phyloP scores from a whole-genome alignment of 2,888 invertebrate species.

The Cosmopolites sordidus region DNA sequence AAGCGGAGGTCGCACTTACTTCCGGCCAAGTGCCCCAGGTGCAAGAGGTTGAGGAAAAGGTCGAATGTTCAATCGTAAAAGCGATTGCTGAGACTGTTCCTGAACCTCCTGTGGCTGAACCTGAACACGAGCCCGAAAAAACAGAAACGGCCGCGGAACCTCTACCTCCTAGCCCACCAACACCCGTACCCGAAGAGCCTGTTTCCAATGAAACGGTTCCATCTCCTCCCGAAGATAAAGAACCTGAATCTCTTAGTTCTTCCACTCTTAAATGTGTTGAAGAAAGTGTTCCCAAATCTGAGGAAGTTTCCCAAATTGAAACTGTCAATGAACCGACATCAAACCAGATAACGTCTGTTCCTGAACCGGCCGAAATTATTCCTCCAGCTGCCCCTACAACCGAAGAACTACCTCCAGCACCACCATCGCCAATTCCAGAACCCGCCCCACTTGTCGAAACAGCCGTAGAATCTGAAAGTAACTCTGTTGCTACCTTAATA shows the following conservation, averaged over 20 bases:
- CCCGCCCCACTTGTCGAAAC: constrained; percentile 1
- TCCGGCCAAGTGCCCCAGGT: constrained; percentile 21
- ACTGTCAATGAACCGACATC: no score
- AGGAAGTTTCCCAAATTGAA: constrained; percentile 5
- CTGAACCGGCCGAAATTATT: constrained; percentile 1
- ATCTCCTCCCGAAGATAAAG: not conserved
- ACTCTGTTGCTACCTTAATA: no score
- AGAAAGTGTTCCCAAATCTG: constrained; percentile 8
- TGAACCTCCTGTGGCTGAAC: constrained; percentile 12
- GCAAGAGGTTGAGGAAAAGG: constrained; percentile 14
- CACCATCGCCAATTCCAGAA: constrained; percentile 14
- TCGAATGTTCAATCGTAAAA: constrained; percentile 9
- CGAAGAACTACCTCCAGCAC: constrained; percentile 18
- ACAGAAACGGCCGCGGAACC: constrained; percentile 16
- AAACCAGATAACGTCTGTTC: not conserved
- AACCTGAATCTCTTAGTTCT: not conserved
- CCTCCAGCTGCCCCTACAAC: constrained; percentile 11
- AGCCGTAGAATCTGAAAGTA: no score
- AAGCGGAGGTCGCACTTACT: constrained; percentile 49
- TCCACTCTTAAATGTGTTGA: constrained; percentile 1
- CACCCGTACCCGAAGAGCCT: not conserved
- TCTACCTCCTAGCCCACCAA: constrained; percentile 4
- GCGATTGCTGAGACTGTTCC: not conserved
- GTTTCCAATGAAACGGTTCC: not conserved
- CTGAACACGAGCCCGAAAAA: constrained; percentile 16